These are phyloP conservation scores for Andrena camellia DNA, from an alignment of 2,888 invertebrate genomes.

Conservation along the genomic window DNA sequence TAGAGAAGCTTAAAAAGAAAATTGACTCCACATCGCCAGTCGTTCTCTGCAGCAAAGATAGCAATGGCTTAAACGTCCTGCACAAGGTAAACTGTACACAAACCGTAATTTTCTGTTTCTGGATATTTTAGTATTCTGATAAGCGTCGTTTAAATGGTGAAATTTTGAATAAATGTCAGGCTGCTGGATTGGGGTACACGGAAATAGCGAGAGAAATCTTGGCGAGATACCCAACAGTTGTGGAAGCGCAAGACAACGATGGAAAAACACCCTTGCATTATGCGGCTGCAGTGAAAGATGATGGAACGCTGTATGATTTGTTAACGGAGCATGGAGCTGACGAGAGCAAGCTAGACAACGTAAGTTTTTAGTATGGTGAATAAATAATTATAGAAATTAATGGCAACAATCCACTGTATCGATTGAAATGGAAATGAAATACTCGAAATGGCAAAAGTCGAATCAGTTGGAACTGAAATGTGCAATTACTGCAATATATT, in stretches of 20 bases:
- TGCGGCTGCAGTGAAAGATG: constrained; percentile 93
- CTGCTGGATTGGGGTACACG: constrained; percentile 92
- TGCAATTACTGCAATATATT: no score
- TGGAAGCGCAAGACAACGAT: constrained; percentile 91
- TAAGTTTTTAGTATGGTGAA: constrained; percentile 85
- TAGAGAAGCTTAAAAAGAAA: constrained; percentile 89
- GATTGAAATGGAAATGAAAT: no score
- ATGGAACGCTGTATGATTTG: constrained; percentile 91
- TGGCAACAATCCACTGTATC: not conserved
- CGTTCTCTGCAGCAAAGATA: constrained; percentile 91
- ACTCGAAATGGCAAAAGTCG: not conserved
- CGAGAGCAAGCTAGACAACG: constrained; percentile 93
- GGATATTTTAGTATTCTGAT: not conserved
- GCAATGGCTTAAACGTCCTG: constrained; percentile 93
- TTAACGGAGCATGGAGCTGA: constrained; percentile 94
- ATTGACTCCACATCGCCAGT: constrained; percentile 90
- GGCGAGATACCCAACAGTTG: constrained; percentile 89
- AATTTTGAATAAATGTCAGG: constrained; percentile 85
- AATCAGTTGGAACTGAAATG: not conserved
- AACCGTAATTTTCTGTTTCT: not conserved
- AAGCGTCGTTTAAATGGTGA: not conserved
- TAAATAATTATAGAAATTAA: constrained; percentile 3
- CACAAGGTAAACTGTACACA: constrained; percentile 89
- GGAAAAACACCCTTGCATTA: constrained; percentile 96
- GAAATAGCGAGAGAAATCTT: constrained; percentile 91